These are phyloP conservation scores for Hyles euphorbiae DNA, from an alignment of 1,140 invertebrate genomes.

Conservation along the genomic window DNA sequence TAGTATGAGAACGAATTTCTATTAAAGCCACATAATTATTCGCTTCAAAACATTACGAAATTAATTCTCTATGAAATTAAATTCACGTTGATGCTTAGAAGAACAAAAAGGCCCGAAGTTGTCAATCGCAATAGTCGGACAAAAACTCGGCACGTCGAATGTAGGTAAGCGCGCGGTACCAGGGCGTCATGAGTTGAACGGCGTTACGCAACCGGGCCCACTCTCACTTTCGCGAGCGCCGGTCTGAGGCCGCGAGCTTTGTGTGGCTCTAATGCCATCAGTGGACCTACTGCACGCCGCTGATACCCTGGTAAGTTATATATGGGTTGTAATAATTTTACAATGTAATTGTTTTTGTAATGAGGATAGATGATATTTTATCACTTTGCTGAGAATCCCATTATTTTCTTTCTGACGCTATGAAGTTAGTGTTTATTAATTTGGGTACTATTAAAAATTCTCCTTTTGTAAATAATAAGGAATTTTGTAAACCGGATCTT, in stretches of 20 bases:
- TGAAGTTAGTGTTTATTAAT: too few species aligned
- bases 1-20: too few species aligned
- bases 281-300: constrained; percentile 20
- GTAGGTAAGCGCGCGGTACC: constrained; percentile 32
- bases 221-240: constrained; percentile 59
- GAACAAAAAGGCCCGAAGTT: neutral
- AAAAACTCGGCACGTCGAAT: constrained; percentile 17
- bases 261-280: constrained; percentile 40
- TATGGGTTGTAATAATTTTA: constrained; percentile 2
- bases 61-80: too few species aligned
- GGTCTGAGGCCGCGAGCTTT: constrained; percentile 41
- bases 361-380: too few species aligned
- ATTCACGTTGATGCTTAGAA: neutral
- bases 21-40: too few species aligned
- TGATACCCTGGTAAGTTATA: constrained; percentile 33
- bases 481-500: neutral
- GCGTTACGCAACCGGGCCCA: constrained; percentile 49
- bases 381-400: too few species aligned
- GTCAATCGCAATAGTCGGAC: neutral
- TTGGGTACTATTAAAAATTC: too few species aligned
- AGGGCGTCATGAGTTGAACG: constrained; percentile 46
- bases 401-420: too few species aligned
- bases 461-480: too few species aligned
- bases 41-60: too few species aligned
- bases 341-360: neutral